Evolutionary conservation across 2,113 vertebrate genomes (phyloP).

Genomic region (Colossoma macropomum): DNA sequence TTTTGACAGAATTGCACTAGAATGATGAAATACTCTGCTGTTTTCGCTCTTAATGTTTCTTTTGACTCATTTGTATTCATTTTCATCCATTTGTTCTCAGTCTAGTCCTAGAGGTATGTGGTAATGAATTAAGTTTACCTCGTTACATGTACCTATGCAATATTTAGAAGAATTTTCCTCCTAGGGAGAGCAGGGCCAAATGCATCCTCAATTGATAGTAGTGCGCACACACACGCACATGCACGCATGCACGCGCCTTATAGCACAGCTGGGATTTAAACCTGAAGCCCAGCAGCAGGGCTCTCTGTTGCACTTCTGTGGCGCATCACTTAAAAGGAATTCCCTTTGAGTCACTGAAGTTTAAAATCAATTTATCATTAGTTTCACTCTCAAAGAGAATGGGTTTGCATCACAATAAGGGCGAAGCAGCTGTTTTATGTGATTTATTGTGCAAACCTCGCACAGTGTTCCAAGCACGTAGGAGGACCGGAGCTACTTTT

Average conservation of each 20-base stretch:
- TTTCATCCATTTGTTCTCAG: conserved; percentile 1
- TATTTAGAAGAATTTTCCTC: background rate
- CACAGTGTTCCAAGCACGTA: conserved; percentile 25
- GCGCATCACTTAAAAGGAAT: background rate
- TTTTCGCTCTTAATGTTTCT: background rate
- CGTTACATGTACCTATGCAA: background rate
- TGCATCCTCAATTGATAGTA: background rate
- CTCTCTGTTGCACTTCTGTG: background rate
- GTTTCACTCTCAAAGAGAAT: background rate
- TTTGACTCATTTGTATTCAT: background rate
- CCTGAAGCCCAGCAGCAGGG: background rate
- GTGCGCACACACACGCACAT: background rate
- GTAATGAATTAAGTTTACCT: background rate
- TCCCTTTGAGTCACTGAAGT: background rate
- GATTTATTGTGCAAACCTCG: conserved; percentile 23
- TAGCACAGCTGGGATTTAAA: conserved; percentile 6
- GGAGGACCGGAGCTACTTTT: conserved; percentile 18
- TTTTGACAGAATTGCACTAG: background rate
- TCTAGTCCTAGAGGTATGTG: background rate
- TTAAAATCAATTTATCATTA: conserved; percentile 10
- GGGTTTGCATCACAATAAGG: conserved; percentile 8
- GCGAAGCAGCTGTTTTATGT: conserved; percentile 10
- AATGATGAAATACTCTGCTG: background rate
- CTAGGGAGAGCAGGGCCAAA: background rate
- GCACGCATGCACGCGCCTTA: background rate